Percentiles rank a stretch among this genome's conserved stretches.
Evolutionary conservation across 2,888 invertebrate genomes (phyloP).

Genomic region (Cheilosia scutellata): DNA sequence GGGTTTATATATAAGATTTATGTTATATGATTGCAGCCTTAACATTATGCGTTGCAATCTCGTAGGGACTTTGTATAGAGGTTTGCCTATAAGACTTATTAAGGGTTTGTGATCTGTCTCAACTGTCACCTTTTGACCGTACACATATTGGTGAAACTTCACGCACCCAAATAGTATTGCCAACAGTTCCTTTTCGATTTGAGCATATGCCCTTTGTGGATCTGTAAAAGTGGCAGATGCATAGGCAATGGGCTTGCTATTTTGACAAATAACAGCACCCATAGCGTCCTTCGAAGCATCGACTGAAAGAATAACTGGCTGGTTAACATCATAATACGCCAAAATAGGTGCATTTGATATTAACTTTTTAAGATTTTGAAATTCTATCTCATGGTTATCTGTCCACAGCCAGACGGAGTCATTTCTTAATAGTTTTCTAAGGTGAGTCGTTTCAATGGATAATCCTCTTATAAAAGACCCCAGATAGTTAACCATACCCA

Average conservation of each 20-base stretch:
- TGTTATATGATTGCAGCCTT: conserved; percentile 17
- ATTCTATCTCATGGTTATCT: conserved; percentile 32
- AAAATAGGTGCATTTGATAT: conserved; percentile 52
- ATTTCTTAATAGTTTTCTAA: conserved; percentile 47
- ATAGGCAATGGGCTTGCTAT: too few relatives aligned
- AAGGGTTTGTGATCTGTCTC: conserved; percentile 63
- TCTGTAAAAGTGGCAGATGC: too few relatives aligned
- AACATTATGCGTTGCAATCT: conserved; percentile 93
- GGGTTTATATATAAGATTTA: conserved; percentile 23
- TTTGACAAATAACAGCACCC: conserved; percentile 51
- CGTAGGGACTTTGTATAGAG: conserved; percentile 96
- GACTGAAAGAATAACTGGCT: conserved; percentile 66
- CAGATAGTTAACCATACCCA: conserved; percentile 63
- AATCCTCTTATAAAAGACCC: conserved; percentile 56
- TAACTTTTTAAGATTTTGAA: conserved; percentile 44
- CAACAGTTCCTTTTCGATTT: conserved; percentile 79
- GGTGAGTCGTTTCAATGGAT: conserved; percentile 33
- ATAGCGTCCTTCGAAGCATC: conserved; percentile 67
- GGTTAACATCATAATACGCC: conserved; percentile 67
- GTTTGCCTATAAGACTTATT: conserved; percentile 87
- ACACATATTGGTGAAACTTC: conserved; percentile 77
- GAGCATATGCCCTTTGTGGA: conserved; percentile 39
- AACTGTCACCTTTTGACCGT: conserved; percentile 37
- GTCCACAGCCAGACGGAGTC: conserved; percentile 55
- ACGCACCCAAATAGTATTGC: conserved; percentile 79